Evolutionary conservation across 2,797 vertebrate genomes (phyloP).

Genomic region (Poeciliopsis presidionis): DNA sequence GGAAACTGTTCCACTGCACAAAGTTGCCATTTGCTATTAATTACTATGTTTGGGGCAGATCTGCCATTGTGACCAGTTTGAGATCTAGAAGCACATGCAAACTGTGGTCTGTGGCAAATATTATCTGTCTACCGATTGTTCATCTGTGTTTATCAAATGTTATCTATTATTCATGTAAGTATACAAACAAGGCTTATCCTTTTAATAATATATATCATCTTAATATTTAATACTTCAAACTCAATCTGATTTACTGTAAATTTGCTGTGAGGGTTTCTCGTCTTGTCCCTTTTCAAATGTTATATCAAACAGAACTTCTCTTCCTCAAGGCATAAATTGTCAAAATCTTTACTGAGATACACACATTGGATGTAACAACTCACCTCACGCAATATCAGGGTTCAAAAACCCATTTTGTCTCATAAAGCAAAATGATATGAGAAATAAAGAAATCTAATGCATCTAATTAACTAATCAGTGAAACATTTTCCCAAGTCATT

Average conservation of each 20-base stretch:
- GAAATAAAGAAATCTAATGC: constrained; percentile 13
- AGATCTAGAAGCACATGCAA: not conserved
- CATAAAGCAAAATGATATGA: not conserved
- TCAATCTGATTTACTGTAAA: not conserved
- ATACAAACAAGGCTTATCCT: not conserved
- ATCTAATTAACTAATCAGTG: constrained; percentile 46
- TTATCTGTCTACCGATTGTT: constrained; percentile 9
- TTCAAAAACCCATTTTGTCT: not conserved
- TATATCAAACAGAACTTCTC: not conserved
- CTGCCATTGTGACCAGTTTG: not conserved
- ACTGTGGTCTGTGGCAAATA: not conserved
- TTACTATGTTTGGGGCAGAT: not conserved
- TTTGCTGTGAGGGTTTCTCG: not conserved
- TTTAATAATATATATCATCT: not conserved
- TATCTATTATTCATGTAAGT: constrained; percentile 10
- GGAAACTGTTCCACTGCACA: not conserved
- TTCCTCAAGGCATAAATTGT: not conserved
- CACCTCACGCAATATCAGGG: not conserved
- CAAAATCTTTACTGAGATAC: constrained; percentile 5
- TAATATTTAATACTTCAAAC: constrained; percentile 5
- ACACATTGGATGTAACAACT: not conserved
- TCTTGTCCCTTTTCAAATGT: constrained; percentile 7
- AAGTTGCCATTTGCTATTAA: not conserved
- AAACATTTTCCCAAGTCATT: constrained; percentile 48
- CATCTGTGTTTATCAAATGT: constrained; percentile 9